These are phyloP conservation scores for Pteronura brasiliensis DNA, from an alignment of 2,113 vertebrate genomes.

Conservation along the genomic window DNA sequence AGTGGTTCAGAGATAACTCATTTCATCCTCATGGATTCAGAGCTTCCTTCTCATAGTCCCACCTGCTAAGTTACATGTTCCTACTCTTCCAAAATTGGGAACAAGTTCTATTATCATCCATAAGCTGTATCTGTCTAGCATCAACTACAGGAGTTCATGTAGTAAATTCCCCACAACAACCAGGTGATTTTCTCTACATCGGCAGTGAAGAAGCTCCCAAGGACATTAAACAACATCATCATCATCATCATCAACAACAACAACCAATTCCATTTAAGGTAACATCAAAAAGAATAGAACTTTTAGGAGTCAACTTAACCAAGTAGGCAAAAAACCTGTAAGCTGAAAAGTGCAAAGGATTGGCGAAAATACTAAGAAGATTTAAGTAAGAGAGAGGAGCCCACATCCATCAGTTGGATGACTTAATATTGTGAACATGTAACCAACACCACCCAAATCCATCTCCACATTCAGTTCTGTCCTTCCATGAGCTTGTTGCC, in stretches of 20 bases:
- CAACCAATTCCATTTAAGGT: not conserved
- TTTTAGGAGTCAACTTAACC: not conserved
- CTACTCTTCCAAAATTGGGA: not conserved
- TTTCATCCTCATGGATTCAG: not conserved
- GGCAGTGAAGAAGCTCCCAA: not conserved
- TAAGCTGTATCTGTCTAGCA: not conserved
- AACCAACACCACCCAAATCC: not conserved
- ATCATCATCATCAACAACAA: too few relatives aligned
- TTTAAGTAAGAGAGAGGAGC: not conserved
- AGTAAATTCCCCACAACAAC: not conserved
- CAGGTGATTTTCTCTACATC: not conserved
- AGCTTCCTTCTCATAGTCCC: not conserved
- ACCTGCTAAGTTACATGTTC: not conserved
- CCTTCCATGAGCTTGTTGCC: too few relatives aligned
- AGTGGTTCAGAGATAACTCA: not conserved
- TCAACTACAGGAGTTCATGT: not conserved
- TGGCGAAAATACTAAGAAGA: not conserved
- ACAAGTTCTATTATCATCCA: not conserved
- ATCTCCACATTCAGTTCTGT: not conserved
- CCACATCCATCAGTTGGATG: not conserved
- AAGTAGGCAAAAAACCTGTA: not conserved
- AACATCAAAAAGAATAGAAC: not conserved
- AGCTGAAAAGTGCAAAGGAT: not conserved
- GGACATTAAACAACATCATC: not conserved
- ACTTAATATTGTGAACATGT: not conserved